phyloP scores from a whole-genome alignment of 2,797 vertebrate species.

The Phataginus tetradactyla region DNA sequence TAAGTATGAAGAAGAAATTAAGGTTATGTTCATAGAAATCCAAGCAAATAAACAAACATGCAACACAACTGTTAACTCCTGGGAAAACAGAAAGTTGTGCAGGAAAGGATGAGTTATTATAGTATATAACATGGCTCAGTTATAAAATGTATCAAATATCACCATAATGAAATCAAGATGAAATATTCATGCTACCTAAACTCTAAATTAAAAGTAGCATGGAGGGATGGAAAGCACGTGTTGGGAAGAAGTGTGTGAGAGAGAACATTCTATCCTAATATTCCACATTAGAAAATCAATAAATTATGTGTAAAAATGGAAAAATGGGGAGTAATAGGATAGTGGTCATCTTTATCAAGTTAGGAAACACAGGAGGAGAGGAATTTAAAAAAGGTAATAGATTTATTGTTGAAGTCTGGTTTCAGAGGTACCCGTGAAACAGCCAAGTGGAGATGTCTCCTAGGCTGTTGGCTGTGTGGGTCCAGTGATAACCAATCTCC shows the following conservation, averaged over 20 bases:
- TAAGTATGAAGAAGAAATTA: background rate
- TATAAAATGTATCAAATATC: background rate
- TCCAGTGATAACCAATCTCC: background rate
- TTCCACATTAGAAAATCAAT: background rate
- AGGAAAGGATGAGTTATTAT: background rate
- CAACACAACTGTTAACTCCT: background rate
- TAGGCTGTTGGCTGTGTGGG: background rate
- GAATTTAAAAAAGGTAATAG: background rate
- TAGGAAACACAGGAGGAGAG: background rate
- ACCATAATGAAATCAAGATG: background rate
- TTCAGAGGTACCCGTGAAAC: background rate
- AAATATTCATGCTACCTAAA: background rate
- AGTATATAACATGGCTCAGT: background rate
- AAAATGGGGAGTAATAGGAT: background rate
- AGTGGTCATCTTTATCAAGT: background rate
- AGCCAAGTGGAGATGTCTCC: background rate
- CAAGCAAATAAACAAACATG: background rate
- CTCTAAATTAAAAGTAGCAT: background rate
- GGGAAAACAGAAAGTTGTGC: background rate
- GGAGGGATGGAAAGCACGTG: background rate
- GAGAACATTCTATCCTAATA: background rate
- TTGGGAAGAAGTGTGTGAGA: background rate
- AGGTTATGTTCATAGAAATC: background rate
- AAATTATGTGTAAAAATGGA: background rate
- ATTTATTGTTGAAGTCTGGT: background rate